These are phyloP conservation scores for Syritta pipiens DNA, from an alignment of 2,888 invertebrate species.

Conservation along the genomic window DNA sequence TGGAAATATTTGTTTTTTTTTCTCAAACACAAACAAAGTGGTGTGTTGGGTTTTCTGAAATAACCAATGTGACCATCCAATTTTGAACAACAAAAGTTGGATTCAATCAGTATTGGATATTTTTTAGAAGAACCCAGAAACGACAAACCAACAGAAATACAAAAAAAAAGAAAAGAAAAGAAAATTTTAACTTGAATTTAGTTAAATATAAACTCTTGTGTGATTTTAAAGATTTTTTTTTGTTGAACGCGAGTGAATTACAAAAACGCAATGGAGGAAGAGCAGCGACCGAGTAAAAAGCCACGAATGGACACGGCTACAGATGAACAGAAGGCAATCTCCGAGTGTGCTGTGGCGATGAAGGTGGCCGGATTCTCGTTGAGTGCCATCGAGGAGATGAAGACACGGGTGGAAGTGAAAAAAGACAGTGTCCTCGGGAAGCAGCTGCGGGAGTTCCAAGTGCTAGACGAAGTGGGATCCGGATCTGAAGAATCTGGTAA, in stretches of 20 bases:
- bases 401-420: constrained; percentile 74
- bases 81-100: constrained; percentile 78
- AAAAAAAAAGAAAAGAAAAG: constrained; percentile 28
- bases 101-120: constrained; percentile 80
- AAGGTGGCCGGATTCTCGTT: constrained; percentile 77
- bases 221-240: background rate
- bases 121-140: constrained; percentile 76
- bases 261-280: constrained; percentile 35
- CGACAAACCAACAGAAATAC: constrained; percentile 56
- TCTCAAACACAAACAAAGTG: constrained; percentile 29
- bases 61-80: constrained; percentile 80
- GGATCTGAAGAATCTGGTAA: constrained; percentile 77
- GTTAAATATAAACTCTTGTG: constrained; percentile 8
- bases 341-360: constrained; percentile 71
- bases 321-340: constrained; percentile 54
- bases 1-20: background rate
- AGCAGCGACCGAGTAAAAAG: constrained; percentile 46
- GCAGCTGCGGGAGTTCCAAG: constrained; percentile 82
- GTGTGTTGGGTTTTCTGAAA: constrained; percentile 75
- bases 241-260: background rate
- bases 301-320: constrained; percentile 70
- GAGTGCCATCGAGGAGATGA: constrained; percentile 77
- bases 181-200: constrained; percentile 23
- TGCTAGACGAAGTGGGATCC: constrained; percentile 83
- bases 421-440: constrained; percentile 75